These are phyloP conservation scores for Bufo bufo DNA, from an alignment of 2,113 vertebrate species.

Conservation along the genomic window DNA sequence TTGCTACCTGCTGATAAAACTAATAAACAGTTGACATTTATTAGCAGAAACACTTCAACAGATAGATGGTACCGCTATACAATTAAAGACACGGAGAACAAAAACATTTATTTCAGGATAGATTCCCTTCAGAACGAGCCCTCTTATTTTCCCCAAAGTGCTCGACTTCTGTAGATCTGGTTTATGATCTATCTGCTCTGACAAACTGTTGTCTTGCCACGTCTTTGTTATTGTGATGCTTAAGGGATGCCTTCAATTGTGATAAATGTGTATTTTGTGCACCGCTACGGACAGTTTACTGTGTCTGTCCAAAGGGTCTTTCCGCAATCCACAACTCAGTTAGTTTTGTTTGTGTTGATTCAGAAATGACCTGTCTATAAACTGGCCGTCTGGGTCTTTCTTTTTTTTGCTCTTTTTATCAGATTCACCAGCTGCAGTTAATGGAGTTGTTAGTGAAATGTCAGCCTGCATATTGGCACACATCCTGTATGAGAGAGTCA, in stretches of 20 bases:
- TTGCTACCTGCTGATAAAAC: conserved; percentile 35
- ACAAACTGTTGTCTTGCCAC: conserved; percentile 31
- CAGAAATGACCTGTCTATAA: conserved; percentile 16
- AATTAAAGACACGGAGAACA: conserved; percentile 35
- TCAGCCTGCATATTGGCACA: conserved; percentile 26
- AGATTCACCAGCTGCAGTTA: conserved; percentile 17
- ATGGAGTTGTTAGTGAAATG: conserved; percentile 30
- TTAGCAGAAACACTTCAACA: conserved; percentile 4
- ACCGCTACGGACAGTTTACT: neutral
- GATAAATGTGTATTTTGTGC: conserved; percentile 36
- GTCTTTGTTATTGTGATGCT: conserved; percentile 38
- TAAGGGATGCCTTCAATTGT: conserved; percentile 25
- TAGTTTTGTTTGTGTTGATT: conserved; percentile 17
- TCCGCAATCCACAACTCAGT: conserved; percentile 2
- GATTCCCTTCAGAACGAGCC: conserved; percentile 29
- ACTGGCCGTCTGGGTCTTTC: neutral
- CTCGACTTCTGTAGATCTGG: conserved; percentile 9
- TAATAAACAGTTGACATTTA: conserved; percentile 33
- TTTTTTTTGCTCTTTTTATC: neutral
- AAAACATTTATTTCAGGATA: conserved; percentile 40
- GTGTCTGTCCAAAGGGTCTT: conserved; percentile 27
- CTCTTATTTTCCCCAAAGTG: conserved; percentile 37
- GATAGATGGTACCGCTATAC: conserved; percentile 25
- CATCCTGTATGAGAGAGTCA: neutral
- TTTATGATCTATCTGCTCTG: conserved; percentile 42